phyloP scores from a whole-genome alignment of 1,140 invertebrate genomes.

The Hesperophylax magnus region DNA sequence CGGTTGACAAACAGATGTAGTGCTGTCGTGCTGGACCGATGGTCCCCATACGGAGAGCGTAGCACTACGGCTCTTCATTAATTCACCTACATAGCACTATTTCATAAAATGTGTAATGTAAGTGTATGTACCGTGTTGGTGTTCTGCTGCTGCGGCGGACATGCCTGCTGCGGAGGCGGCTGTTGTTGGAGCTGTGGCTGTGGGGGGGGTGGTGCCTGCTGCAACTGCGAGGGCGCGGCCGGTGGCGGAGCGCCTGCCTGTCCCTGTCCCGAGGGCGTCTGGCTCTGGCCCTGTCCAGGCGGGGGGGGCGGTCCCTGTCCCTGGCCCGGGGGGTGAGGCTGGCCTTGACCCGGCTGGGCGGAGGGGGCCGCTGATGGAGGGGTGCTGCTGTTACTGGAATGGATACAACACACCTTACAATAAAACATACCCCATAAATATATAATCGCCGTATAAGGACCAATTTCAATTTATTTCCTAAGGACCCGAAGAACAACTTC shows the following conservation, averaged over 20 bases:
- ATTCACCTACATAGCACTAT: too few relatives aligned
- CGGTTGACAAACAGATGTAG: too few relatives aligned
- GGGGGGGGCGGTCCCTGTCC: slow-evolving; percentile 10
- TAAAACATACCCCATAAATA: too few relatives aligned
- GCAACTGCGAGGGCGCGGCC: slow-evolving; percentile 57
- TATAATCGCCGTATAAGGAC: too few relatives aligned
- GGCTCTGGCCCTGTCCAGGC: slow-evolving; percentile 3
- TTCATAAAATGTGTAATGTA: background rate
- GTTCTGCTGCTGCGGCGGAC: slow-evolving; percentile 64
- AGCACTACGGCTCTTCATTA: too few relatives aligned
- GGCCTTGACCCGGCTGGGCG: background rate
- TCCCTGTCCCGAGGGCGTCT: slow-evolving; percentile 63
- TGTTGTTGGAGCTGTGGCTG: slow-evolving; percentile 59
- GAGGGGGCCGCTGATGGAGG: background rate
- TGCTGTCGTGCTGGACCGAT: too few relatives aligned
- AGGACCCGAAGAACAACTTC: too few relatives aligned
- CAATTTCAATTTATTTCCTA: too few relatives aligned
- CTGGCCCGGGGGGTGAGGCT: slow-evolving; percentile 12
- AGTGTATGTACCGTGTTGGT: slow-evolving; percentile 48
- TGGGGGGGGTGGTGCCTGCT: too few relatives aligned
- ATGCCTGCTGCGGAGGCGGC: slow-evolving; percentile 60
- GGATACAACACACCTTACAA: too few relatives aligned
- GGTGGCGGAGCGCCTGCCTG: slow-evolving; percentile 59
- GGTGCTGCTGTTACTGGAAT: too few relatives aligned
- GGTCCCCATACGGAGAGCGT: too few relatives aligned